phyloP scores from a whole-genome alignment of 2,797 vertebrate genomes.

The Gobionotothen gibberifrons region DNA sequence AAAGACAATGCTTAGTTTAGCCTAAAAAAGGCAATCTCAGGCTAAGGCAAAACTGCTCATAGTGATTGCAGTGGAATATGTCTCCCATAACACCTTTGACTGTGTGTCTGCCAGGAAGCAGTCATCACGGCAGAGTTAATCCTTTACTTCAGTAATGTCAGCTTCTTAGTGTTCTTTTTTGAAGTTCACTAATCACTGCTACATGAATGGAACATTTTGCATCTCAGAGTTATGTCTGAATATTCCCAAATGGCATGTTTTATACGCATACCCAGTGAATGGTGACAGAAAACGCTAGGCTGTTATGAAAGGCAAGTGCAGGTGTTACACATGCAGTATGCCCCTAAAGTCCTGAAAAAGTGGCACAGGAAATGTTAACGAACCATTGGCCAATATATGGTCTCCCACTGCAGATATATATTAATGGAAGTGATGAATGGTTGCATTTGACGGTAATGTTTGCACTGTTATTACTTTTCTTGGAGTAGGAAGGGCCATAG shows the following conservation, averaged over 20 bases:
- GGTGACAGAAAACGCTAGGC: conserved; percentile 12
- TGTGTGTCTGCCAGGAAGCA: conserved; percentile 19
- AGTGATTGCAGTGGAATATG: conserved; percentile 20
- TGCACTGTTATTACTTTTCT: conserved; percentile 36
- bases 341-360: conserved; percentile 20
- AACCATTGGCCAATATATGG: conserved; percentile 39
- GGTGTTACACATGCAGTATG: conserved; percentile 23
- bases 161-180: conserved; percentile 4
- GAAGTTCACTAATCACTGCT: conserved; percentile 29
- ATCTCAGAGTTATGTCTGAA: neutral
- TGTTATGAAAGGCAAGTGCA: conserved; percentile 10
- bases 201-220: conserved; percentile 27
- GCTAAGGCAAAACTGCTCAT: conserved; percentile 12
- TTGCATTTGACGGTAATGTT: conserved; percentile 35
- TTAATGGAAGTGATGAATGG: conserved; percentile 18
- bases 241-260: neutral
- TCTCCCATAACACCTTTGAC: conserved; percentile 23
- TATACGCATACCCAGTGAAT: neutral
- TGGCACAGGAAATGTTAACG: conserved; percentile 14
- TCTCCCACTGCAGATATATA: conserved; percentile 20
- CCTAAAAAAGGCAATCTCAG: conserved; percentile 26
- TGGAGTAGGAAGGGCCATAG: conserved; percentile 30
- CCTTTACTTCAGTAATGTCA: conserved; percentile 29
- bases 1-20: conserved; percentile 11
- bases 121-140: conserved; percentile 19